These are phyloP conservation scores for Symphodus melops DNA, from an alignment of 2,113 vertebrate species.

Conservation along the genomic window DNA sequence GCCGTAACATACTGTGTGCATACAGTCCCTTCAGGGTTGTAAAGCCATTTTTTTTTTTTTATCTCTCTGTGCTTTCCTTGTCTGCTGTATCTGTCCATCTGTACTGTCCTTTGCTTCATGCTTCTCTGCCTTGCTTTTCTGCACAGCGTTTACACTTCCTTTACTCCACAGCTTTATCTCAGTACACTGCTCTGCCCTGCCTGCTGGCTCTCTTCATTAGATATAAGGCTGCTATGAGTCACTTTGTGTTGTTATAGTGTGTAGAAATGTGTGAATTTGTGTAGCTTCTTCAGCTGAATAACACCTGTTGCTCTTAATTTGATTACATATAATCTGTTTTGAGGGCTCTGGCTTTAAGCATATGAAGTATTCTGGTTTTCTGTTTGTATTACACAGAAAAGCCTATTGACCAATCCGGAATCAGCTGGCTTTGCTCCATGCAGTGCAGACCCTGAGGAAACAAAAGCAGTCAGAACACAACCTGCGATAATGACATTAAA, in stretches of 20 bases:
- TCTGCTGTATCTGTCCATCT: constrained; percentile 50
- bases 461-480: too few relatives aligned
- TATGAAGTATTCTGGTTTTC: too few relatives aligned
- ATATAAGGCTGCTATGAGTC: constrained; percentile 35
- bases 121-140: constrained; percentile 37
- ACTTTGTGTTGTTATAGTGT: constrained; percentile 4
- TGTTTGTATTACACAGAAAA: too few relatives aligned
- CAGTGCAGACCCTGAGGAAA: too few relatives aligned
- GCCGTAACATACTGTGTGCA: constrained; percentile 18
- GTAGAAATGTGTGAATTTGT: neutral
- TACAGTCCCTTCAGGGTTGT: constrained; percentile 31
- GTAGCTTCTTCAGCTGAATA: constrained; percentile 1
- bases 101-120: constrained; percentile 52
- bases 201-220: constrained; percentile 61
- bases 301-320: neutral
- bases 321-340: too few relatives aligned
- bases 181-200: constrained; percentile 32
- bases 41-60: constrained; percentile 37
- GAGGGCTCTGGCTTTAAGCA: too few relatives aligned
- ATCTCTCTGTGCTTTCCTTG: constrained; percentile 18
- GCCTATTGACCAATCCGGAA: too few relatives aligned
- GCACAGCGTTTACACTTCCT: constrained; percentile 10
- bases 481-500: too few relatives aligned
- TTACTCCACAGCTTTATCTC: constrained; percentile 44
- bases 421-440: too few relatives aligned